Base-by-base conservation (phyloP, 1,140 invertebrate genomes). In the Reticulitermes speratus region DNA sequence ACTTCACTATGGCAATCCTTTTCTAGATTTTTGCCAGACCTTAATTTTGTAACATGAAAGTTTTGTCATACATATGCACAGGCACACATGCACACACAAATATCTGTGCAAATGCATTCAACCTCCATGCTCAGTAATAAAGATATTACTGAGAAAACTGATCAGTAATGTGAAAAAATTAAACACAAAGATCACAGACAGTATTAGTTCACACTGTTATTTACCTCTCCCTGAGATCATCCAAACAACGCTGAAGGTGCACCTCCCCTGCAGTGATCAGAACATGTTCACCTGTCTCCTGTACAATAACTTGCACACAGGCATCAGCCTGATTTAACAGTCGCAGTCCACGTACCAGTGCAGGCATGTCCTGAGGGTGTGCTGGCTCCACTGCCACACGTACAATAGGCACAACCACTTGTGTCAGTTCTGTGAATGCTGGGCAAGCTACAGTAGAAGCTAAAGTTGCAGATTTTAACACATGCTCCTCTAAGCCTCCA, bases 211-310 rank as follows among this genome's bases (percentile, higher is more conserved):
- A 48, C 16, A 48, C 48, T 12, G 5, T 12, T 55, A 21, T 55
- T 52, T 89, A 94, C 91, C 93, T 91, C 88, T 94, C 91, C 87
- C 89, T 90, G 19, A 99, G 92, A 92, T 98, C 97, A 88, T 97
- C 95, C 2, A 98, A 89, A 92, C 99, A 99, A 88, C 98, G 95
- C 90, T 99, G 96, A 59, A 99, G 92, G 92, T 99, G 99, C 14
- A 99, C 97, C 92, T 99, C 98, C 1, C 99, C 99, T 16, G 98
- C 96, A 0, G 98, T 99, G 8, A 97, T 94, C n/a, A 99, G 92
- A 3, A 99, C 97, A 90, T 99, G 96, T 91, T 99, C 98, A 0
- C 99, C 99, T 16, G 95, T 98, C 89, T 99, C 97, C 91, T 98
- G 97, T 21, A 98, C 92, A 14, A 96, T 92, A 8, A 98, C 96